Base-by-base conservation (phyloP, 2,797 vertebrate species). In the Sebastes itinus region DNA sequence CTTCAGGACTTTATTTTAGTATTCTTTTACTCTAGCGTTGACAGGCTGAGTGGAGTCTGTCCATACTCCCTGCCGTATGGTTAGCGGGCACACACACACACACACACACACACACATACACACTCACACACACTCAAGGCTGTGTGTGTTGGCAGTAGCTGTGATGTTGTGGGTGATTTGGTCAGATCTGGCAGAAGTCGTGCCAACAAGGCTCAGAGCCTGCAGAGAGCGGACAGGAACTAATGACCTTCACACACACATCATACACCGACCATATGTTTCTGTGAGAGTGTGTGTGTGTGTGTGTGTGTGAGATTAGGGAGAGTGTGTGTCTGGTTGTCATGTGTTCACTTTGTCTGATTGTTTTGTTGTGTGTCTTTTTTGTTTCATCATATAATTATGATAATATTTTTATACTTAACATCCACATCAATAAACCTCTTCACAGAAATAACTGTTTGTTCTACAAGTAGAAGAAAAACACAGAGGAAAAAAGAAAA, bases 161-260 rank as follows among this genome's bases (percentile, higher is more conserved):
- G 63, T 13, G 65, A 69, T 77, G 83, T 78, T 88, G 81, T 74
- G 76, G 78, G 77, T 91, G 88, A 91, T 93, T 93, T 86, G 83
- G 87, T 91, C 77, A 76, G 80, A 90, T 90, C 82, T 90, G 78
- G 85, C 72, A 86, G 84, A 86, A 86, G 71, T 59, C 0, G n/a
- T 86, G 90, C 91, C 91, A 93, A 77, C 28, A 16, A 87, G 84
- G 61, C 82, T 81, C 73, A 4, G 22, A 72, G 74, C 87, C 81
- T 72, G 80, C 72, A 38, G 90, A 92, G 86, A 89, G 54, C 65
- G 82, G 90, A 89, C 83, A 91, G 86, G 71, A 90, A 88, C 88
- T 89, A 89, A 89, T 88, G 85, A 92, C 91, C 92, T 93, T 91
- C 91, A 92, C 85, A 84, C 82, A 84, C 83, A 58, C 35, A 12